Conservation (phyloP, 2,888 invertebrate species). For the Phengaris alcon region DNA sequence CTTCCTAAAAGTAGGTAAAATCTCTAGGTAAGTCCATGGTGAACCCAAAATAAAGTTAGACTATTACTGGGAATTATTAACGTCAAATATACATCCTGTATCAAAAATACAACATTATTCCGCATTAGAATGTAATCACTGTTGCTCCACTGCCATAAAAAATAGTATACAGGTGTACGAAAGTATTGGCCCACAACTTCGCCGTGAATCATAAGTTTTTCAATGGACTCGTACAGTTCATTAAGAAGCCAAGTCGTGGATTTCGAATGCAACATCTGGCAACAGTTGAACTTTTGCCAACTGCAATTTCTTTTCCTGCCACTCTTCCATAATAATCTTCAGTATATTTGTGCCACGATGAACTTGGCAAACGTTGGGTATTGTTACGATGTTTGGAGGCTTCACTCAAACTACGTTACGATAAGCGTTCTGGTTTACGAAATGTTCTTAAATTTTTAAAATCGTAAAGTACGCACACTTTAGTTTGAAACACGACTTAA, state of each 20-base stretch:
- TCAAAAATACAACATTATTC: too few species aligned
- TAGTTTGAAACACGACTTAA: too few species aligned
- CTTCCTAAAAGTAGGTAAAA: too few species aligned
- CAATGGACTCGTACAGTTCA: slow-evolving; percentile 24
- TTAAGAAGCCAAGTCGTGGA: slow-evolving; percentile 37
- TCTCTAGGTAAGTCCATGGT: too few species aligned
- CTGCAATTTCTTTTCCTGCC: slow-evolving; percentile 48
- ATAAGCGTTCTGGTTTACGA: not conserved
- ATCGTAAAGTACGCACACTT: too few species aligned
- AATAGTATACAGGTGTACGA: not conserved
- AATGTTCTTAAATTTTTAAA: not conserved
- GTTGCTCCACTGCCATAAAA: not conserved
- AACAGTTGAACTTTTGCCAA: slow-evolving; percentile 64
- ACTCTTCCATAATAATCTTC: slow-evolving; percentile 49
- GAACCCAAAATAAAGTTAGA: too few species aligned
- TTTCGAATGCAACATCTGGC: slow-evolving; percentile 47
- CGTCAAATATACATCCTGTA: too few species aligned
- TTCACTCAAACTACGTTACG: slow-evolving; percentile 13
- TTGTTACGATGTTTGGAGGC: slow-evolving; percentile 29
- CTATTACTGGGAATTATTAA: too few species aligned
- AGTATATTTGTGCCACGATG: slow-evolving; percentile 49
- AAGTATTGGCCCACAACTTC: slow-evolving; percentile 15
- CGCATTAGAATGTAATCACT: not conserved
- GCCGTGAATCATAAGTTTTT: slow-evolving; percentile 17
- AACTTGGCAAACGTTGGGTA: slow-evolving; percentile 38